Evolutionary conservation across 2,888 invertebrate genomes (phyloP), one percentile per base, ranked within the genome.

Genomic region (Ichneumoninae sp.): DNA sequence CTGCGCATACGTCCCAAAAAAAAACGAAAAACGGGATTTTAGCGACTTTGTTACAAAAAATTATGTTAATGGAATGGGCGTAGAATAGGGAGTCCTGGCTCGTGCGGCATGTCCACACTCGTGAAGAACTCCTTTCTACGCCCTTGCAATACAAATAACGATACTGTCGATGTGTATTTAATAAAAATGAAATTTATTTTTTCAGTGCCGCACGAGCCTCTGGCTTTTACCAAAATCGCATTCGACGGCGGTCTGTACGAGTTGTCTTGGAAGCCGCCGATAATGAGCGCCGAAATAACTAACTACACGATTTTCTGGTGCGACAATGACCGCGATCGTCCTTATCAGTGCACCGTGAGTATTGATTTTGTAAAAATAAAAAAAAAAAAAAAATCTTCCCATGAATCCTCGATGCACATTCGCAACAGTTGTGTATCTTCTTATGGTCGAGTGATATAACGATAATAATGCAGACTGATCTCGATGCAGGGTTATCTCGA

Each of bases 301-400:
- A 96, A 96, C 92, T 98, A 97, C 88, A 98, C 98, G 0, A 95
- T 98, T 26, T 98, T 97, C 93, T 98, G 97, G 97, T 97, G 97
- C 91, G 94, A 94, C 73, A 94, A 95, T 65, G 95, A 95, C 36
- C 94, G 95, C 36, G 95, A 95, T 87, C 92, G 95, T 57, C 95
- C 95, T 36, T 95, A 95, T 88, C 95, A 95, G 85, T 97, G 97
- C 85, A 91, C 88, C 44, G 94, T 94, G 88, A 85, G 93, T 92
- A 87, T 68, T 36, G 36, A 65, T 36, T 75, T 52, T 19, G 2
- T n/a, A 30, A 70, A 70, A 52, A 30, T 3, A 36, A 19, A 19
- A 19, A 19, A 52, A 36, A 19, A 19, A 19, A 19, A 52, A 22
- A 8, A 13, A n/a, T 22, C 16, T 16, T 16, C 16, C 13, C 44